A percentile compares a stretch with the other conserved stretches of the same genome.
Evolutionary conservation across 2,888 invertebrate species (phyloP).

Genomic region (Lasius fuliginosus): DNA sequence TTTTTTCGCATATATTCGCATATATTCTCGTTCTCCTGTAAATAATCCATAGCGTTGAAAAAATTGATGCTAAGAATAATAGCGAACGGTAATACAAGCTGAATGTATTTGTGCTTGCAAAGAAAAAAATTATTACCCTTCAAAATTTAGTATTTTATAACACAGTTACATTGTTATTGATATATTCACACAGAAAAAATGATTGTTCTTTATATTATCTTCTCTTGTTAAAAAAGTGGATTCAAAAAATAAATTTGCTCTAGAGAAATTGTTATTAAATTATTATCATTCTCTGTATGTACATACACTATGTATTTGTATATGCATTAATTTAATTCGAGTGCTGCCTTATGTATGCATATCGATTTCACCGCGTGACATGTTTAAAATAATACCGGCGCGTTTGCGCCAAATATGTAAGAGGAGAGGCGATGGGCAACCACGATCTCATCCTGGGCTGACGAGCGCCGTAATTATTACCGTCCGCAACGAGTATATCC

Average conservation of each 20-base stretch:
- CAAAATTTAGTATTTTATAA: not conserved
- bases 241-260: not conserved
- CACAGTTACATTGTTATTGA: not conserved
- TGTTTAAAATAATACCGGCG: not conserved
- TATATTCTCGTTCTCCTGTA: not conserved
- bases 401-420: not conserved
- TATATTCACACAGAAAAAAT: not conserved
- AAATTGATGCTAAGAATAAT: not conserved
- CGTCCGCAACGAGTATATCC: slow-evolving; percentile 8
- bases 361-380: slow-evolving; percentile 16
- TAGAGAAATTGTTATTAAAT: not conserved
- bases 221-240: not conserved
- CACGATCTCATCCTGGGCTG: not conserved
- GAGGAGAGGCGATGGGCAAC: not conserved
- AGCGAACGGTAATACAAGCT: slow-evolving; percentile 1
- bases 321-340: slow-evolving; percentile 9
- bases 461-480: slow-evolving; percentile 30
- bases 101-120: not conserved
- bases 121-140: not conserved
- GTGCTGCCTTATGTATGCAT: not conserved
- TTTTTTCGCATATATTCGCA: not conserved
- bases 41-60: not conserved
- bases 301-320: not conserved
- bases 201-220: not conserved
- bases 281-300: not conserved